Evolutionary conservation across 37 sponge, comb jelly and placozoan genomes (phyloP), one percentile per base, ranked within the genome.

Genomic region (Bolinopsis microptera): DNA sequence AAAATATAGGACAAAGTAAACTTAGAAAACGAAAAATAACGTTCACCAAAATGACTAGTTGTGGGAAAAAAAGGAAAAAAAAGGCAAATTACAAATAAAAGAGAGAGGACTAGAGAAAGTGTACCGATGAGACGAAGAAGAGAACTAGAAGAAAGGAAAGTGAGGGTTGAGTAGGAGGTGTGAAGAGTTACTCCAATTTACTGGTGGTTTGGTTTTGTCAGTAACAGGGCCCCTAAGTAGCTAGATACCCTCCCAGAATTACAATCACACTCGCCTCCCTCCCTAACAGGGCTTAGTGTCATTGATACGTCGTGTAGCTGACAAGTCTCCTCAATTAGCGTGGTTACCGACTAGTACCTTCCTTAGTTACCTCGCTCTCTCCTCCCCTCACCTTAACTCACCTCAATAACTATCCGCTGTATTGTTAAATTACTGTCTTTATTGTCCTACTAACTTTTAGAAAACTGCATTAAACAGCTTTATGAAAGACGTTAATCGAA

Each of bases 211-310:
- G 74, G 74, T 70, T 70, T 70, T 26, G 30, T 28, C 74, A 70
- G 74, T 70, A 70, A 70, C 74, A 26, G 30, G 2, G 21, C 21
- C 16, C 74, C 28, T 22, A 26, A 26, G 74, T 70, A 28, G 25
- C n/a, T n/a, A n/a, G 3, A n/a, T 26, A 70, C 30, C 74, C 61
- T 48, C 61, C 61, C 61, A 70, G 74, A 70, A 70, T 70, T 70
- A 70, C 74, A 70, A 70, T 70, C 74, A 70, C 74, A 70, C 74
- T 70, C 74, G 21, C 74, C 25, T n/a, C 30, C 24, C 25, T 2
- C 74, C 2, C 28, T 70, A 70, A 70, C 74, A 70, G 30, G 30
- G 74, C 74, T 70, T 70, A 70, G 74, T 70, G 74, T 70, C 74
- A 70, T 70, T 70, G 74, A 70, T 70, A 70, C 74, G 61, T 48